These are phyloP conservation scores for Patiria miniata DNA, from an alignment of 35 echinoderm and acorn worm genomes.

Conservation along the genomic window DNA sequence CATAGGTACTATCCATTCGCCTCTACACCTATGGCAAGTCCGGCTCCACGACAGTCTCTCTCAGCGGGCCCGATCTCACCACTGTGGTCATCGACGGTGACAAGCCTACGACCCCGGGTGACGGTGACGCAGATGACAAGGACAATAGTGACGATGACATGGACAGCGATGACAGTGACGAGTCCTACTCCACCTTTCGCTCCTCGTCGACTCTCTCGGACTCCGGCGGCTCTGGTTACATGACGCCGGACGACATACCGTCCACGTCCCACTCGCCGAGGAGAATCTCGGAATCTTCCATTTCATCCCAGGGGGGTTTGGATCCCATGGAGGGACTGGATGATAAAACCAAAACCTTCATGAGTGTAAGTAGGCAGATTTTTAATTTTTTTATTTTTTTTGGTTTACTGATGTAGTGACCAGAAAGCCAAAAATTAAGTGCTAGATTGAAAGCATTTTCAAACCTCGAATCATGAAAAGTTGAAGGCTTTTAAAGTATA, in stretches of 20 bases:
- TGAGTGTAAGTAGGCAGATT: constrained; percentile 14
- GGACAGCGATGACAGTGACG: constrained; percentile 45
- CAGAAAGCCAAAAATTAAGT: no score
- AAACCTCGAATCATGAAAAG: no score
- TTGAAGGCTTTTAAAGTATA: no score
- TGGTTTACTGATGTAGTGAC: neutral
- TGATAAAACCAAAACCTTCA: constrained; percentile 79
- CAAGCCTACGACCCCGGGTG: neutral
- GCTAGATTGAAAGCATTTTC: no score
- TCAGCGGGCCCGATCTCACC: constrained; percentile 9
- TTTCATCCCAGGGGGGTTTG: constrained; percentile 7
- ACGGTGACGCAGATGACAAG: constrained; percentile 23
- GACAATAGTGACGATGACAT: constrained; percentile 43
- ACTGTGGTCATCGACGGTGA: constrained; percentile 27
- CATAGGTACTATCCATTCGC: constrained; percentile 85
- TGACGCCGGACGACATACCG: constrained; percentile 39
- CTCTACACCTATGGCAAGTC: constrained; percentile 84
- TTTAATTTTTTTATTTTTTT: neutral
- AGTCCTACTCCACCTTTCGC: neutral
- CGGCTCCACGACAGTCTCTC: neutral
- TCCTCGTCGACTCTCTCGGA: neutral
- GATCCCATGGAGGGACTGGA: constrained; percentile 83
- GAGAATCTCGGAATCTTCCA: neutral
- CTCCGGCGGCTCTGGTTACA: constrained; percentile 32
- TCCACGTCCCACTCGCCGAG: constrained; percentile 20